phyloP scores from a whole-genome alignment of 2,888 invertebrate genomes.

The Drosophila parthenogenetica region DNA sequence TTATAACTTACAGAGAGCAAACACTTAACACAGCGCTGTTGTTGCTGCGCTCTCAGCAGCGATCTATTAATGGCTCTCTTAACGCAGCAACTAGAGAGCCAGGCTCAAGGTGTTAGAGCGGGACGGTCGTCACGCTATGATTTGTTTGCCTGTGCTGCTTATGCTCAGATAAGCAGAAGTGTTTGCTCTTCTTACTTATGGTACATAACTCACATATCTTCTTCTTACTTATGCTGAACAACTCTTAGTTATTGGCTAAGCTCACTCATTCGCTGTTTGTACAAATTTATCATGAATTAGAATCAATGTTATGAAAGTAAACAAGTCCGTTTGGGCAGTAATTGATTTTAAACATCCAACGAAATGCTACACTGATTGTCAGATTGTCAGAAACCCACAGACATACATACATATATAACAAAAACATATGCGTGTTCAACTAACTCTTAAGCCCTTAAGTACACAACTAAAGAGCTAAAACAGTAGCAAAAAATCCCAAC shows the following conservation, averaged over 20 bases:
- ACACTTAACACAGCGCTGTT: background rate
- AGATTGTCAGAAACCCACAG: background rate
- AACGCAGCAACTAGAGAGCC: background rate
- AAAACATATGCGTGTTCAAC: conserved; percentile 7
- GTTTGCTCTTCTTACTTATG: no score
- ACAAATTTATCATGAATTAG: conserved; percentile 3
- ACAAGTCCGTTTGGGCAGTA: background rate
- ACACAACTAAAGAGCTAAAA: conserved; percentile 49
- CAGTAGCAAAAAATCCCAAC: conserved; percentile 40
- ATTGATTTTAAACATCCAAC: background rate
- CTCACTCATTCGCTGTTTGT: background rate
- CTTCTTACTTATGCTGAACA: background rate
- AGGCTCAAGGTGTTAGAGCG: background rate
- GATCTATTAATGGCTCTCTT: background rate
- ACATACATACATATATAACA: no score
- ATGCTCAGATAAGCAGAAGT: no score
- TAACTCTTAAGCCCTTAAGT: conserved; percentile 25
- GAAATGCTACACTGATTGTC: background rate
- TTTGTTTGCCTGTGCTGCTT: no score
- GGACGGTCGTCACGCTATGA: background rate
- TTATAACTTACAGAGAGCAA: background rate
- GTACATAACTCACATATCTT: no score
- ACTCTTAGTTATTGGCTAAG: background rate
- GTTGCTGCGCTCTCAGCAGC: background rate
- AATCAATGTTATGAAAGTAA: background rate